Evolutionary conservation across 1,140 invertebrate genomes (phyloP).

Genomic region (Archegozetes longisetosus): DNA sequence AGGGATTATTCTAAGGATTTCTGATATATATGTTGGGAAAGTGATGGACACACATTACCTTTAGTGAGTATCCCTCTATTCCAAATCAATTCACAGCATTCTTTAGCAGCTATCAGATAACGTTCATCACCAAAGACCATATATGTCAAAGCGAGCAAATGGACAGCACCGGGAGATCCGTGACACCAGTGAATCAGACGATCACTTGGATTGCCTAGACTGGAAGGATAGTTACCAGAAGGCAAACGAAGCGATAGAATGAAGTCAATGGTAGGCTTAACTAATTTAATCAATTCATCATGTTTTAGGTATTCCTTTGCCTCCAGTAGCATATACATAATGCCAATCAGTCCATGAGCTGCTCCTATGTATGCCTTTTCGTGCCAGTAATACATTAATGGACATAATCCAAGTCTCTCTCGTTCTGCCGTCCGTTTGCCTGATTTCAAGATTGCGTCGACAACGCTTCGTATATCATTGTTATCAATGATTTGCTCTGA

Average conservation of each 20-base stretch:
- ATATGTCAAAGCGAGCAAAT: constrained; percentile 54
- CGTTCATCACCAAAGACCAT: constrained; percentile 47
- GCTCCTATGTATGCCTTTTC: constrained; percentile 59
- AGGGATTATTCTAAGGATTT: no score
- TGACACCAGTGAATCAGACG: constrained; percentile 88
- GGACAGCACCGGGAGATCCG: constrained; percentile 71
- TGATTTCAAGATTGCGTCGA: constrained; percentile 43
- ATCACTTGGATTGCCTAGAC: constrained; percentile 37
- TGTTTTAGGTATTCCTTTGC: constrained; percentile 37
- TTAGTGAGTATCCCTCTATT: constrained; percentile 64
- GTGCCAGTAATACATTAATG: constrained; percentile 72
- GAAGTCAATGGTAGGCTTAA: constrained; percentile 47
- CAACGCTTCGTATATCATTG: constrained; percentile 38
- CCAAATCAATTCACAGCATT: constrained; percentile 66
- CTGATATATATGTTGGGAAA: no score
- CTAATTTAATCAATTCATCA: constrained; percentile 33
- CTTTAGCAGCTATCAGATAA: constrained; percentile 52
- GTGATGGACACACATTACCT: no score
- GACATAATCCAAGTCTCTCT: constrained; percentile 32
- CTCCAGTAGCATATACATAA: constrained; percentile 59
- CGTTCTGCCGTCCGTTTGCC: constrained; percentile 40
- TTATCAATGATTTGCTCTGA: constrained; percentile 27
- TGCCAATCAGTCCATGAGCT: constrained; percentile 71
- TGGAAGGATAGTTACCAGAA: constrained; percentile 24
- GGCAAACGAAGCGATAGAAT: constrained; percentile 40